phyloP scores from a whole-genome alignment of 2,888 invertebrate genomes.

The Sinohyriopsis cumingii region DNA sequence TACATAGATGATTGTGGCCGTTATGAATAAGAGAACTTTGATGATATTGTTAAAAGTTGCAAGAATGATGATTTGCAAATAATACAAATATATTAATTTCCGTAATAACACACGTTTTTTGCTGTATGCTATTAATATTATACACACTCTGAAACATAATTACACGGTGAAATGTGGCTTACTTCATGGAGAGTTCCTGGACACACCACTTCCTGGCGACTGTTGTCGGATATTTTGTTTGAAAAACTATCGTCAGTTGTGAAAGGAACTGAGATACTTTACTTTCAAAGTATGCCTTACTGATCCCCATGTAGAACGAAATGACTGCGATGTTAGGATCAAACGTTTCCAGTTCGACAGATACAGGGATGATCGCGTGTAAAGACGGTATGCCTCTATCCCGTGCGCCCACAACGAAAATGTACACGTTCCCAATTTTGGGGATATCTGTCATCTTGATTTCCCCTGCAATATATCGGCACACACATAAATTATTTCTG shows the following conservation, averaged over 20 bases:
- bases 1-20: too few species aligned
- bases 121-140: too few species aligned
- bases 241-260: slow-evolving; percentile 45
- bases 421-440: slow-evolving; percentile 34
- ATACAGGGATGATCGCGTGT: slow-evolving; percentile 39
- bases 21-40: too few species aligned
- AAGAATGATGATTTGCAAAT: too few species aligned
- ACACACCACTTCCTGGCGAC: slow-evolving; percentile 54
- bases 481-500: too few species aligned
- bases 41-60: too few species aligned
- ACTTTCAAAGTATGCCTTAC: slow-evolving; percentile 33
- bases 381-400: slow-evolving; percentile 47
- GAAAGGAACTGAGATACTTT: slow-evolving; percentile 39
- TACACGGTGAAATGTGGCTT: slow-evolving; percentile 2
- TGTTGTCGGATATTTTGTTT: slow-evolving; percentile 32
- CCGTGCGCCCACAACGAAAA: slow-evolving; percentile 38
- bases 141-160: too few species aligned
- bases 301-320: slow-evolving; percentile 39
- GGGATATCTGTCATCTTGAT: slow-evolving; percentile 35
- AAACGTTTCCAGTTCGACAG: slow-evolving; percentile 57
- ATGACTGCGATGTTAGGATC: slow-evolving; percentile 40
- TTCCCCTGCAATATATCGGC: slow-evolving; percentile 32
- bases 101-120: too few species aligned
- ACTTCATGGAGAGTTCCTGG: slow-evolving; percentile 30
- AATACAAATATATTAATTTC: too few species aligned